Conservation (phyloP, 2,797 vertebrate species). For the Rhinella marina region DNA sequence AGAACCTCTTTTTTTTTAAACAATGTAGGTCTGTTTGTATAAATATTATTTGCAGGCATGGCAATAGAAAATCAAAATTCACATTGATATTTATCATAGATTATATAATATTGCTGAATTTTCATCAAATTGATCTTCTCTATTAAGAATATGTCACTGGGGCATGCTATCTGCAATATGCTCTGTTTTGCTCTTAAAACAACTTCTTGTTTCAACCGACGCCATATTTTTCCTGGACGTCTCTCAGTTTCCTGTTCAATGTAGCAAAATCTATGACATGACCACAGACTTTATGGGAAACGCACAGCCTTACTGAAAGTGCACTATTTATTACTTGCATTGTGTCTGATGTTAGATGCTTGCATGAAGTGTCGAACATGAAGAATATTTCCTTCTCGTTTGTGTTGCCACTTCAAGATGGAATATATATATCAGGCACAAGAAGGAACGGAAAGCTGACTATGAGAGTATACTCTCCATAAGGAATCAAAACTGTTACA, state of each 20-base stretch:
- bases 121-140: neutral
- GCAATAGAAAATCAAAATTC: neutral
- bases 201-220: constrained; percentile 58
- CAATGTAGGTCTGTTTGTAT: too few species aligned
- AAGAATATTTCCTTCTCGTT: constrained; percentile 1
- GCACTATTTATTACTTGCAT: constrained; percentile 41
- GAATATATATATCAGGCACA: neutral
- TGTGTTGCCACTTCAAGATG: too few species aligned
- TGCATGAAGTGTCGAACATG: neutral
- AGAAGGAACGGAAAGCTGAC: neutral
- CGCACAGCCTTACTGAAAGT: constrained; percentile 21
- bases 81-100: neutral
- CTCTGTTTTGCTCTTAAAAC: constrained; percentile 35
- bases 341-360: constrained; percentile 29
- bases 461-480: neutral
- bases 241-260: constrained; percentile 53
- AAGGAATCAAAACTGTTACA: neutral
- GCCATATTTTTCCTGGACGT: constrained; percentile 62
- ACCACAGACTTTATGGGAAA: constrained; percentile 58
- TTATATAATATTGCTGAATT: neutral
- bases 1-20: too few species aligned
- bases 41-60: neutral
- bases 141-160: neutral
- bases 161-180: neutral
- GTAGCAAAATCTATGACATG: constrained; percentile 43